A percentile compares a stretch with the other conserved stretches of the same genome.
Evolutionary conservation across 2,113 vertebrate genomes (phyloP).

Genomic region (Campylomormyrus numenius): DNA sequence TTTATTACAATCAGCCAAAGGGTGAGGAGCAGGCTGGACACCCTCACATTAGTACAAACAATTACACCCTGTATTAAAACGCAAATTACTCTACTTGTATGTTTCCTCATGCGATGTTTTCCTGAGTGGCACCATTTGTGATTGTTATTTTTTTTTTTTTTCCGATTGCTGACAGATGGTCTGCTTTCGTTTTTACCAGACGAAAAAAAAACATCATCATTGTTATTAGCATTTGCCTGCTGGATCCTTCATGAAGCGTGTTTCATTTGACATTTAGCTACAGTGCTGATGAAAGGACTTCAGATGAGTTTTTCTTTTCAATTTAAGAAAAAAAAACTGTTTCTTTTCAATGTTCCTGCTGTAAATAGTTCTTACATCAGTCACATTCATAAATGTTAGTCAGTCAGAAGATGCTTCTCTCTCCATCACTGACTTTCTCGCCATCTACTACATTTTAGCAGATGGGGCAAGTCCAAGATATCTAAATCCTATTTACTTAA

Average conservation of each 20-base stretch:
- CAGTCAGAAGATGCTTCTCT: neutral
- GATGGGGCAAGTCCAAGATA: neutral
- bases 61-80: neutral
- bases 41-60: neutral
- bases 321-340: neutral
- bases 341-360: neutral
- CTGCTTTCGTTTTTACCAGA: neutral
- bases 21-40: neutral
- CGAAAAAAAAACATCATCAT: neutral
- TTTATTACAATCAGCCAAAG: neutral
- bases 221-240: neutral
- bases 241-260: neutral
- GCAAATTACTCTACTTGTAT: neutral
- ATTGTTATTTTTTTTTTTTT: neutral
- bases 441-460: neutral
- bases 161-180: neutral
- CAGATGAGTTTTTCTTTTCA: neutral
- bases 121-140: neutral
- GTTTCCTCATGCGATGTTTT: neutral
- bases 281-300: neutral
- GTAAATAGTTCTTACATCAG: neutral
- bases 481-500: neutral
- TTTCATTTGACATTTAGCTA: neutral
- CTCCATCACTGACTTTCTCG: neutral
- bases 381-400: neutral